Evolutionary conservation across 1,140 invertebrate genomes (phyloP), one percentile per base, ranked within the genome.

Genomic region (Cotesia glomerata): DNA sequence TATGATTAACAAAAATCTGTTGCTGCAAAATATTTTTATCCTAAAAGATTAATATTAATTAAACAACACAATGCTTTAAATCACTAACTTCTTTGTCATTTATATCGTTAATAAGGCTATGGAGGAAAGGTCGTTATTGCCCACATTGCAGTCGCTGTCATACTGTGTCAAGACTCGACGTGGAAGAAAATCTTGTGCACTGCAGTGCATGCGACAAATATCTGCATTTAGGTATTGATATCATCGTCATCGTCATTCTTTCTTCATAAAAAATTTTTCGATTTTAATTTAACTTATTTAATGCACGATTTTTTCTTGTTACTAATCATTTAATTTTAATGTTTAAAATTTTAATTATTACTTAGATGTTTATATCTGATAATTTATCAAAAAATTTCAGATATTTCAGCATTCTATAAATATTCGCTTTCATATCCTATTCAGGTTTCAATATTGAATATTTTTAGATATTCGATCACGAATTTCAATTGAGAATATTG

Each of bases 141-240:
- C 87, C 87, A 69, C 82, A 85, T 78, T 89, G 88, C 84, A 85
- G 85, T 79, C 87, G 88, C 80, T 88, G 86, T 82, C 87, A 88
- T 83, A 86, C 81, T 78, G 79, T 81, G 71, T 82, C 80, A 82
- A 82, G 86, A 77, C 83, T 87, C 80, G 87, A 88, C 80, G 82
- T 86, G 81, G 87, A 88, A 82, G 76, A 81, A 76, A 84, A 83
- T 81, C 85, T 88, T 80, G 81, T 88, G 72, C 86, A 88, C 85
- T 89, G 88, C 81, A 83, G 86, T 82, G 84, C 83, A 82, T 89
- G 88, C 83, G 88, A 88, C 82, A 89, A 88, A 83, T 88, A 88
- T 85, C 85, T 88, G 80, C 88, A 88, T 81, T 84, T 86, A 88
- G 87, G 88, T 89, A 88, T 78, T 82, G 76, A 82, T 75, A 84